Evolutionary conservation across 2,113 vertebrate genomes (phyloP), one percentile per base, ranked within the genome.

Genomic region (Boleophthalmus pectinirostris): DNA sequence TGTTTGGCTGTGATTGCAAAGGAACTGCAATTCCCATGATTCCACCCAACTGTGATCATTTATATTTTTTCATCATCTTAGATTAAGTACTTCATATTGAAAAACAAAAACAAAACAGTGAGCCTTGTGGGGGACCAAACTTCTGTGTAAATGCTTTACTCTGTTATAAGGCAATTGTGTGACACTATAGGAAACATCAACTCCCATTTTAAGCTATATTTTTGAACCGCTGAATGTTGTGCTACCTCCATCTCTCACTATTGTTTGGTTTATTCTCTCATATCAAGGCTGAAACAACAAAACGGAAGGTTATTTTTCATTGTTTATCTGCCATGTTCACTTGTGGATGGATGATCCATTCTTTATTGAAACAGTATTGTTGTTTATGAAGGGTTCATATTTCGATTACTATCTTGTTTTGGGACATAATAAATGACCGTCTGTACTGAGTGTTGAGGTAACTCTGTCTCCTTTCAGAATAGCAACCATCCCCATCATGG

Each of bases 1-100:
- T 79, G 80, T 90, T 90, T 85, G 80, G 73, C 86, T 79, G 75
- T 25, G 72, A 87, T 74, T 33, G 77, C 84, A 86, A 58, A 74
- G 86, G 46, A 80, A 66, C 35, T 63, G 11, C 66, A 71, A 68
- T 60, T 83, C 82, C 84, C 82, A 76, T 61, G 80, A 77, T 71
- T 21, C 78, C 6, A 9, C 70, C 69, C 74, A 8, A 49, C 66
- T 13, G 71, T 0, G 35, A 76, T 76, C 68, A 14, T 20, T 16
- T 46, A 13, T 53, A 74, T 43, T 73, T 65, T 49, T 18, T 21
- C 66, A 33, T 73, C 16, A n/a, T 53, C 76, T 81, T 18, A 61
- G 54, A 86, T 86, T 35, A 78, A 80, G 70, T 20, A 45, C 61
- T 29, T 86, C 78, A 66, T 84, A 72, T 78, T 13, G 56, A 76